Evolutionary conservation across 2,113 vertebrate genomes (phyloP).

Genomic region (Chaetorhynchus papuensis): DNA sequence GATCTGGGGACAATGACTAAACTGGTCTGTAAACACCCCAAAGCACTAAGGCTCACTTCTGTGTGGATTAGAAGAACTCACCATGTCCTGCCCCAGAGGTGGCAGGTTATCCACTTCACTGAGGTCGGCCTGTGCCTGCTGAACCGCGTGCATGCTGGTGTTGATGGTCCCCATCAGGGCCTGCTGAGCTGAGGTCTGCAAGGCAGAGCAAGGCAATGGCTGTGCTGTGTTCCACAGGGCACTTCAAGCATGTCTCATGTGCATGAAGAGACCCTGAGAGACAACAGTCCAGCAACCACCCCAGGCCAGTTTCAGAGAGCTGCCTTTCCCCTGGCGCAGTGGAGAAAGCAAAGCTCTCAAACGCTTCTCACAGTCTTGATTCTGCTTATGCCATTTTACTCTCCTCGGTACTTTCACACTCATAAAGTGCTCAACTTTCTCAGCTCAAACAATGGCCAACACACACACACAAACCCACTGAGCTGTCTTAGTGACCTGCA

Average conservation of each 20-base stretch:
- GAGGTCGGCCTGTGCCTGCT: slow-evolving; percentile 92
- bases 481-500: background rate
- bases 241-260: background rate
- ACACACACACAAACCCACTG: background rate
- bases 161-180: slow-evolving; percentile 98
- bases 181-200: slow-evolving; percentile 94
- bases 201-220: background rate
- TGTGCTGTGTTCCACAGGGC: background rate
- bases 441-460: background rate
- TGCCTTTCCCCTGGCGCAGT: background rate
- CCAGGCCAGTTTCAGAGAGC: background rate
- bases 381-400: background rate
- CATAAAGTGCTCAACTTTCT: background rate
- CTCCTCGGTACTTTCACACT: background rate
- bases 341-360: background rate
- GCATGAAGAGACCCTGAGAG: background rate
- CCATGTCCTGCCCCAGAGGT: slow-evolving; percentile 95
- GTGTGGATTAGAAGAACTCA: slow-evolving; percentile 54
- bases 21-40: background rate
- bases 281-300: background rate
- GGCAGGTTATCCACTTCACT: slow-evolving; percentile 89
- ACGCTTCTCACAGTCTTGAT: background rate
- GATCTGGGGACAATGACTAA: background rate
- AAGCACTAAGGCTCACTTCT: background rate
- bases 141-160: slow-evolving; percentile 95